A percentile compares a stretch with the other conserved stretches of the same genome.
Evolutionary conservation across 2,888 invertebrate genomes (phyloP).

Genomic region (Orthosia gracilis): DNA sequence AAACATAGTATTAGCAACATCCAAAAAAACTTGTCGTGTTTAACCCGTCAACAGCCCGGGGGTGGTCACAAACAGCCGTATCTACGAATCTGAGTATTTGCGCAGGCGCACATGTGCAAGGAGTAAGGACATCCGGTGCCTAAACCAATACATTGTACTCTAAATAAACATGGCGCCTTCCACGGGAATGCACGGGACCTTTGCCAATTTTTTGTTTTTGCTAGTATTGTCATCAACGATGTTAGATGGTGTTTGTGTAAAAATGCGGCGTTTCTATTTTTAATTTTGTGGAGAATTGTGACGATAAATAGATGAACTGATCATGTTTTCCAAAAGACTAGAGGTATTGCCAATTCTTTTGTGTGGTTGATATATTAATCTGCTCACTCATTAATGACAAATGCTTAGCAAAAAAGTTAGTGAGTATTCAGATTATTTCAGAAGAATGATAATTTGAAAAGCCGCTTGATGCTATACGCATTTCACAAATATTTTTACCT

Average conservation of each 20-base stretch:
- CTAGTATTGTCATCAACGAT: background rate
- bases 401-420: no score
- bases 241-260: background rate
- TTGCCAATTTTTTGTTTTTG: slow-evolving; percentile 58
- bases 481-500: no score
- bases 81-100: slow-evolving; percentile 31
- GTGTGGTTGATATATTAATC: background rate
- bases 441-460: no score
- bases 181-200: slow-evolving; percentile 16
- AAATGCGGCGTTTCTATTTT: slow-evolving; percentile 18
- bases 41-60: slow-evolving; percentile 38
- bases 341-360: background rate
- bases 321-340: no score
- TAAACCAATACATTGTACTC: slow-evolving; percentile 61
- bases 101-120: slow-evolving; percentile 55
- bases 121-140: slow-evolving; percentile 65
- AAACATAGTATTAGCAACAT: background rate
- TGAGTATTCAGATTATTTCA: no score
- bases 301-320: background rate
- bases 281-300: background rate
- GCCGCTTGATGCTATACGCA: no score
- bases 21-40: slow-evolving; percentile 17
- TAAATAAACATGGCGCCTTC: slow-evolving; percentile 52
- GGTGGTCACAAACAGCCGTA: slow-evolving; percentile 60
- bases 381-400: no score